A percentile compares a stretch with the other conserved stretches of the same genome.
Conservation (phyloP, 2,888 invertebrate species). For the Phania funesta region DNA sequence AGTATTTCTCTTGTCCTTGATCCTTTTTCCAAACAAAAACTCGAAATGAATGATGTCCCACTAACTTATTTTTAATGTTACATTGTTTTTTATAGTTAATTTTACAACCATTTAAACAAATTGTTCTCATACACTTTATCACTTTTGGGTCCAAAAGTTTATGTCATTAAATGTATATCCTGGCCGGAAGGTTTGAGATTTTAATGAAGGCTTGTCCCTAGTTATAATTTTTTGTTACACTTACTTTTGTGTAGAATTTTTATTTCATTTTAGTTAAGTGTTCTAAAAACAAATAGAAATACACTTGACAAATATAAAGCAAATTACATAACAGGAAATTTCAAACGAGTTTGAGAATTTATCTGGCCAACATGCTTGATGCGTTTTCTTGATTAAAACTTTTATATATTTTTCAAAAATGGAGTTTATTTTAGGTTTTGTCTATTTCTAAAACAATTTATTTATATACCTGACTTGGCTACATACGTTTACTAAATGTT, state of each 20-base stretch:
- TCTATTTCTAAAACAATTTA: too few relatives aligned
- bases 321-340: too few relatives aligned
- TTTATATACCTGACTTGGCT: too few relatives aligned
- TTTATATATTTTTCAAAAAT: too few relatives aligned
- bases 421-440: too few relatives aligned
- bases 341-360: too few relatives aligned
- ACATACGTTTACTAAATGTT: too few relatives aligned
- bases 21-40: too few relatives aligned
- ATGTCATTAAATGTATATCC: not conserved
- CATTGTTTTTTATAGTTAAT: not conserved
- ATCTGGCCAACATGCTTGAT: too few relatives aligned
- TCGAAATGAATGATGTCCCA: too few relatives aligned
- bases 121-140: not conserved
- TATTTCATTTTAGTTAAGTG: constrained; percentile 14
- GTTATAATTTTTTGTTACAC: not conserved
- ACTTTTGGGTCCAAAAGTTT: not conserved
- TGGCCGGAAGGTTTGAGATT: constrained; percentile 42
- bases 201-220: constrained; percentile 13
- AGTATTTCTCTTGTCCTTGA: too few relatives aligned
- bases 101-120: not conserved
- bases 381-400: too few relatives aligned
- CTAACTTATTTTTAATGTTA: not conserved
- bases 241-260: not conserved
- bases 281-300: not conserved
- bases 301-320: not conserved